phyloP scores from a whole-genome alignment of 1,140 invertebrate species.

The Hetaerina americana region DNA sequence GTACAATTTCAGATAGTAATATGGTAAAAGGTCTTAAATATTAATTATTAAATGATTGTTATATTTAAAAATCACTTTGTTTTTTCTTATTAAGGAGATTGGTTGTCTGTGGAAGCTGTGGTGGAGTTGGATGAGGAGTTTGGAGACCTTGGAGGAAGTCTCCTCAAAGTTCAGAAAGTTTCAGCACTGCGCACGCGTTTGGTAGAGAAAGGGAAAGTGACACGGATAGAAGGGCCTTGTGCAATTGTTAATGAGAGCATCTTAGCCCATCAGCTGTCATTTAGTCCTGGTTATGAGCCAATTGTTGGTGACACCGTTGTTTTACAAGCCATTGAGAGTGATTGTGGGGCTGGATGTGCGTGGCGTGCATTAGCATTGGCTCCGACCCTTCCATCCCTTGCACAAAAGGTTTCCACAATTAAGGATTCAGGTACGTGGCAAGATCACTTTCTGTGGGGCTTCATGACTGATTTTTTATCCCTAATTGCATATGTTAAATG shows the following conservation, averaged over 20 bases:
- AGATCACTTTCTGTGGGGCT: too few relatives aligned
- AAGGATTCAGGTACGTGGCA: too few relatives aligned
- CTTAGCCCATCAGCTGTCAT: constrained; percentile 37
- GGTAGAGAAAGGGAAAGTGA: constrained; percentile 31
- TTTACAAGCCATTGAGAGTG: constrained; percentile 50
- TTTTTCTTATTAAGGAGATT: constrained; percentile 41
- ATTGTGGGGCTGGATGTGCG: constrained; percentile 34
- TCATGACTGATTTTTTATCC: too few relatives aligned
- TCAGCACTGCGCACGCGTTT: constrained; percentile 37
- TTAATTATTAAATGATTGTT: too few relatives aligned
- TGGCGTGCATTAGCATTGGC: constrained; percentile 45
- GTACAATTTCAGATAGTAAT: too few relatives aligned
- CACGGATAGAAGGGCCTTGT: constrained; percentile 32
- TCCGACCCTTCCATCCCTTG: constrained; percentile 17
- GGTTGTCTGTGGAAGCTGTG: constrained; percentile 41
- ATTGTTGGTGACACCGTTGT: constrained; percentile 35
- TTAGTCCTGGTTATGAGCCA: constrained; percentile 37
- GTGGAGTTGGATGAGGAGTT: constrained; percentile 37
- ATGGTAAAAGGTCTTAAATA: too few relatives aligned
- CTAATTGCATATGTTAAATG: too few relatives aligned
- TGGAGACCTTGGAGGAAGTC: constrained; percentile 33
- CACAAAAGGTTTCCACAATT: not conserved
- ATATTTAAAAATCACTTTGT: too few relatives aligned
- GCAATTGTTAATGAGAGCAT: constrained; percentile 38
- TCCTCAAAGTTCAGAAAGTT: constrained; percentile 41